Evolutionary conservation across 1,140 invertebrate genomes (phyloP).

Genomic region (Trichonephila clavata): DNA sequence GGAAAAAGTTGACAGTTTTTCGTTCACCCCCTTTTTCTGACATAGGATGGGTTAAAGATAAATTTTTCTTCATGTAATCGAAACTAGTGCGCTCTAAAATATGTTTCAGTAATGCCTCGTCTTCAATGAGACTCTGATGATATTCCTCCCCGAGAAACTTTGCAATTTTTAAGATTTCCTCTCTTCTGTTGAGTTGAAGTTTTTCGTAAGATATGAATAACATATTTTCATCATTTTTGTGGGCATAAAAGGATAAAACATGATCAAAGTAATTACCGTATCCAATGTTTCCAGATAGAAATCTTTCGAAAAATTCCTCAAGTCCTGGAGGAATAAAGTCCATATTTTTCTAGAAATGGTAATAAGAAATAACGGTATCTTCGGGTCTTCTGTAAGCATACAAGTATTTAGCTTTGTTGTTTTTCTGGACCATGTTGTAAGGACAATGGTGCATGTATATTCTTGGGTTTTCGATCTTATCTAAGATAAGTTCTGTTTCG

Average conservation of each 20-base stretch:
- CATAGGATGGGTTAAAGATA: neutral
- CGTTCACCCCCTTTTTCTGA: neutral
- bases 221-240: slow-evolving; percentile 77
- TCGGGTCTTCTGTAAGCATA: slow-evolving; percentile 73
- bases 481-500: neutral
- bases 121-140: neutral
- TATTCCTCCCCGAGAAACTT: slow-evolving; percentile 81
- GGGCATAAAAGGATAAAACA: slow-evolving; percentile 77
- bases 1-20: neutral
- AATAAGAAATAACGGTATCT: slow-evolving; percentile 70
- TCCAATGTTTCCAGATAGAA: slow-evolving; percentile 54
- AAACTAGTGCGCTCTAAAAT: slow-evolving; percentile 33
- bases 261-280: slow-evolving; percentile 79
- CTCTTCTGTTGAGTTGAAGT: slow-evolving; percentile 50
- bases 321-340: neutral
- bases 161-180: slow-evolving; percentile 46
- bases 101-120: slow-evolving; percentile 3
- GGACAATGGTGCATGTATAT: slow-evolving; percentile 14
- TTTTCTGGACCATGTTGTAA: slow-evolving; percentile 36
- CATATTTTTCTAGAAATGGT: slow-evolving; percentile 39
- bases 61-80: slow-evolving; percentile 62
- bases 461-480: neutral
- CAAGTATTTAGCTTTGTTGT: slow-evolving; percentile 24
- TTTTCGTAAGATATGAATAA: slow-evolving; percentile 78
- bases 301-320: slow-evolving; percentile 73